These are phyloP conservation scores for Holothuria scabra DNA, from an alignment of 53 echinoderm and acorn worm genomes.

Conservation along the genomic window DNA sequence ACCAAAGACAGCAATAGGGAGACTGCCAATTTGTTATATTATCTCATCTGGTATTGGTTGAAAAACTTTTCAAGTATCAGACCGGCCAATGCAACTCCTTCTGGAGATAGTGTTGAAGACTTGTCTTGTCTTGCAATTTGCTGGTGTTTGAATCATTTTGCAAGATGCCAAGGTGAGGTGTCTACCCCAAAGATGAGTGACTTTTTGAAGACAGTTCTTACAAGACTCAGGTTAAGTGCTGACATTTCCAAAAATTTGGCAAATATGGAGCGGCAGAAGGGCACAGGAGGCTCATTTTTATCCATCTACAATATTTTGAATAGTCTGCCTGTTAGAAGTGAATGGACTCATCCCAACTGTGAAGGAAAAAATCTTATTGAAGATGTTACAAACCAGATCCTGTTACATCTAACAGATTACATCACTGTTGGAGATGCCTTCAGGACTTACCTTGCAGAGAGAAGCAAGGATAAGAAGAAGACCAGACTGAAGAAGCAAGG, in stretches of 20 bases:
- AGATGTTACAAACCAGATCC: neutral
- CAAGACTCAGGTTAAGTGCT: neutral
- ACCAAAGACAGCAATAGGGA: neutral
- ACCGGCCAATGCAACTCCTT: neutral
- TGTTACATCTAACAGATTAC: neutral
- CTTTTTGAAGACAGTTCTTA: neutral
- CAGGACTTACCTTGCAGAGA: neutral
- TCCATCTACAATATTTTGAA: neutral
- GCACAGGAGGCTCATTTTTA: neutral
- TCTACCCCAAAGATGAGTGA: neutral
- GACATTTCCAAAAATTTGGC: neutral
- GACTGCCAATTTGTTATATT: conserved; percentile 11
- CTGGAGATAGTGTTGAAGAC: too few species aligned
- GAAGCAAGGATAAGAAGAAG: neutral
- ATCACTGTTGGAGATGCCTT: neutral
- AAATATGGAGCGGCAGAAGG: neutral
- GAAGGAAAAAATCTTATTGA: neutral
- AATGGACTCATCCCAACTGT: neutral
- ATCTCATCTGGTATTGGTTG: conserved; percentile 37
- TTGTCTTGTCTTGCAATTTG: neutral
- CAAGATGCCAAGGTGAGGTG: neutral
- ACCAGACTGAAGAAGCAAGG: too few species aligned
- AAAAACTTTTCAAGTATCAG: conserved; percentile 4
- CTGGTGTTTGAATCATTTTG: conserved; percentile 32
- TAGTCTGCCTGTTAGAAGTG: too few species aligned